Conservation (phyloP, 2,888 invertebrate species). For the Lasioglossum vierecki region DNA sequence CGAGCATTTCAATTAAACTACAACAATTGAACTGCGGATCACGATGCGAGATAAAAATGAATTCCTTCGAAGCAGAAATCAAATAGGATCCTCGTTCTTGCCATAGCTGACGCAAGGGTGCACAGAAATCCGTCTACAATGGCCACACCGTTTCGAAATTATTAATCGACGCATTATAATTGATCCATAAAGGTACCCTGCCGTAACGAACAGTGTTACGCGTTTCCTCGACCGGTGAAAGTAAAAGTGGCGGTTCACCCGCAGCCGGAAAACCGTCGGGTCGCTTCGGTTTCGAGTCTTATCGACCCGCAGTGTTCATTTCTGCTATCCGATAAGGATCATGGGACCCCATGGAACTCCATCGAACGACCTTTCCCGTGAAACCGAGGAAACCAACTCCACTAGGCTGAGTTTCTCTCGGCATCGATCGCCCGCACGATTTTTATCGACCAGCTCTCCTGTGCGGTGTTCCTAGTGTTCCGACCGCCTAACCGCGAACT, state of each 20-base stretch:
- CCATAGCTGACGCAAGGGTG: background rate
- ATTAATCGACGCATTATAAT: constrained; percentile 79
- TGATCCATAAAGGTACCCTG: constrained; percentile 79
- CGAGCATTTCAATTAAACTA: no score
- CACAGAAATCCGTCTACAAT: constrained; percentile 16
- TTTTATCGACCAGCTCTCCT: background rate
- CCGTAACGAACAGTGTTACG: constrained; percentile 72
- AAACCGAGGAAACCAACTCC: background rate
- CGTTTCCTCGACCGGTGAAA: constrained; percentile 71
- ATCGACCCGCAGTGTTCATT: constrained; percentile 46
- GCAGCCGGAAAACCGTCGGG: constrained; percentile 40
- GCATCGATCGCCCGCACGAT: background rate
- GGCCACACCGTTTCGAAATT: constrained; percentile 70
- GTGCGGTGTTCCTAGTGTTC: constrained; percentile 2
- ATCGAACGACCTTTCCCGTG: constrained; percentile 26
- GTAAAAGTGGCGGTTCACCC: constrained; percentile 64
- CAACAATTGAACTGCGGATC: no score
- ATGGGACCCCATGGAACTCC: background rate
- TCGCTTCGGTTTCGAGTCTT: constrained; percentile 40
- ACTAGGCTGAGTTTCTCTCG: background rate
- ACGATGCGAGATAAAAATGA: no score
- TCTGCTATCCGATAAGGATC: constrained; percentile 34
- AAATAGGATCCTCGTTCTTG: no score
- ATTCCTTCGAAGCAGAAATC: no score
- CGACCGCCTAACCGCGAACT: background rate